phyloP scores from a whole-genome alignment of 2,888 invertebrate species.

The Epirrita christyi region DNA sequence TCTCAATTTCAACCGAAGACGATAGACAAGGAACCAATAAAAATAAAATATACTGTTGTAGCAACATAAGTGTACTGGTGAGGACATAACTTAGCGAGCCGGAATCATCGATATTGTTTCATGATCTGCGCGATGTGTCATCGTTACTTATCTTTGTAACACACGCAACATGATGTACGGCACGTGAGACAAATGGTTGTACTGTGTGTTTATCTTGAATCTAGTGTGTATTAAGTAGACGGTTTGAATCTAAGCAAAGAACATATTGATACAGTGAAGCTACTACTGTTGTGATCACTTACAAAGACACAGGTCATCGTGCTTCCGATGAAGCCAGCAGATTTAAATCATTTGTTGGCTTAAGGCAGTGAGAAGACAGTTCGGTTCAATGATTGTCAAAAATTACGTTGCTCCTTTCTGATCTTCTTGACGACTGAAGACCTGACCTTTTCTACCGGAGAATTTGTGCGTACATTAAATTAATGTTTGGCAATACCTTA shows the following conservation, averaged over 20 bases:
- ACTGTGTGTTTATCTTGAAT: constrained; percentile 11
- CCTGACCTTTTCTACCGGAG: no score
- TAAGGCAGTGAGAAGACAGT: no score
- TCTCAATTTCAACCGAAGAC: no score
- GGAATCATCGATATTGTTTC: constrained; percentile 25
- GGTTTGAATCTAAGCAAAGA: background rate
- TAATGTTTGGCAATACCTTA: no score
- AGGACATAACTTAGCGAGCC: constrained; percentile 12
- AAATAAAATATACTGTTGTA: background rate
- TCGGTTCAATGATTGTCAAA: no score
- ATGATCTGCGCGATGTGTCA: constrained; percentile 14
- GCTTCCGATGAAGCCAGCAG: background rate
- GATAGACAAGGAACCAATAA: no score
- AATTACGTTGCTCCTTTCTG: no score
- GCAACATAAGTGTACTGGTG: background rate
- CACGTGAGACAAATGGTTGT: constrained; percentile 18
- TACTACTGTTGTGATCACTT: background rate
- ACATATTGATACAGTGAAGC: background rate
- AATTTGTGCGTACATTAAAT: no score
- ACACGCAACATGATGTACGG: constrained; percentile 22
- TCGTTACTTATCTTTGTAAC: constrained; percentile 23
- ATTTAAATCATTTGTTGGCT: no score
- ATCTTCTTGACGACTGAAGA: no score
- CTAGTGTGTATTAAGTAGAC: constrained; percentile 1
- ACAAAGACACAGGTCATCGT: background rate